Evolutionary conservation across 1,140 invertebrate species (phyloP).

Genomic region (Megathymus violae): DNA sequence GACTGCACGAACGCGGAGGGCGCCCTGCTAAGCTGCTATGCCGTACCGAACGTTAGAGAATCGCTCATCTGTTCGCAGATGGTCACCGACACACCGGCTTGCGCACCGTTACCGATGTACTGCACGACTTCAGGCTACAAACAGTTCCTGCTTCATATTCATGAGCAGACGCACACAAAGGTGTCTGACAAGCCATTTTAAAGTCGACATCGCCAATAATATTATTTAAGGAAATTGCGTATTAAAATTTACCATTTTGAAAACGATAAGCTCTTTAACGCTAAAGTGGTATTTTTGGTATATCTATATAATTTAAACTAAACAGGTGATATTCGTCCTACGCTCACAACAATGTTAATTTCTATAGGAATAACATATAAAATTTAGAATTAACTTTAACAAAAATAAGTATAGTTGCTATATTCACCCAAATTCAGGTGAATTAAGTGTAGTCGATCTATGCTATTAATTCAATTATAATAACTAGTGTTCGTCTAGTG

Average conservation of each 20-base stretch:
- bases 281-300: constrained; percentile 22
- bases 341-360: too few species aligned
- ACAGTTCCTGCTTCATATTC: constrained; percentile 53
- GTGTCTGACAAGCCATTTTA: constrained; percentile 9
- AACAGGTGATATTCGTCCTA: background rate
- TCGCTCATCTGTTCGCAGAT: constrained; percentile 62
- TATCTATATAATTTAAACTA: constrained; percentile 9
- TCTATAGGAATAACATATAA: too few species aligned
- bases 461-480: too few species aligned
- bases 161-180: constrained; percentile 40
- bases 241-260: constrained; percentile 18
- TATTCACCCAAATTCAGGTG: too few species aligned
- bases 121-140: constrained; percentile 48
- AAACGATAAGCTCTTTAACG: constrained; percentile 17
- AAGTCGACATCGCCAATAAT: constrained; percentile 21
- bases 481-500: too few species aligned
- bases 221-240: constrained; percentile 12
- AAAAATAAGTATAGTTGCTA: too few species aligned
- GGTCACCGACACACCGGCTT: constrained; percentile 41
- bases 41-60: constrained; percentile 39
- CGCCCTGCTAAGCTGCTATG: constrained; percentile 27
- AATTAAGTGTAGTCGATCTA: too few species aligned
- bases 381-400: too few species aligned
- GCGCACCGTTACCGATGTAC: constrained; percentile 46
- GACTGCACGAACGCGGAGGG: constrained; percentile 59